phyloP scores from a whole-genome alignment of 2,888 invertebrate genomes.

The Cryptus armator region DNA sequence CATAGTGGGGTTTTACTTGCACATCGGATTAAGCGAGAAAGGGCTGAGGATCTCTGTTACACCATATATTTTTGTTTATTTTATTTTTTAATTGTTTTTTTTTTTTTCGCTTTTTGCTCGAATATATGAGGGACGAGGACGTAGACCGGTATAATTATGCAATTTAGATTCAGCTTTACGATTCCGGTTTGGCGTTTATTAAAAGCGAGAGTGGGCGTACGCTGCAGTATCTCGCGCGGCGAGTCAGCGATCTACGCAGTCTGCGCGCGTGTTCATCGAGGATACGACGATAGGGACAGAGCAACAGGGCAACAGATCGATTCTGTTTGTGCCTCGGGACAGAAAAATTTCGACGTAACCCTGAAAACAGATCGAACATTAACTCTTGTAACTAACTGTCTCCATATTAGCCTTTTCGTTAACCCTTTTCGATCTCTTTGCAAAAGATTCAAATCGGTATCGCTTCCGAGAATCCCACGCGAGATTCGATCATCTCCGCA shows the following conservation, averaged over 20 bases:
- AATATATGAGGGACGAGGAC: conserved; percentile 59
- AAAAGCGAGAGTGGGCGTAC: conserved; percentile 81
- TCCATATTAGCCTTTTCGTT: neutral
- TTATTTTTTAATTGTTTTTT: conserved; percentile 25
- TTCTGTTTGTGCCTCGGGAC: conserved; percentile 12
- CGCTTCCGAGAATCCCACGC: neutral
- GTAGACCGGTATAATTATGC: conserved; percentile 81
- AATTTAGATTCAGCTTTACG: conserved; percentile 83
- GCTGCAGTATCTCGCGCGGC: conserved; percentile 33
- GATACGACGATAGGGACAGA: conserved; percentile 19
- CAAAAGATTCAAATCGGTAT: conserved; percentile 1
- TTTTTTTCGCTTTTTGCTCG: conserved; percentile 26
- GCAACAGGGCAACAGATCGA: conserved; percentile 24
- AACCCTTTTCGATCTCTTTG: conserved; percentile 4
- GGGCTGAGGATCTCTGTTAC: conserved; percentile 27
- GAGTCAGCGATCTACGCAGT: conserved; percentile 40
- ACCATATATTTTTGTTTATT: conserved; percentile 17
- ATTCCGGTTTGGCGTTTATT: conserved; percentile 82
- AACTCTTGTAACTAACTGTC: neutral
- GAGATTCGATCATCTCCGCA: neutral
- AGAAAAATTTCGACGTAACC: conserved; percentile 17
- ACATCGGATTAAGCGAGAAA: neutral
- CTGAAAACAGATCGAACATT: conserved; percentile 2
- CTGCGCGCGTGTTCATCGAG: conserved; percentile 28
- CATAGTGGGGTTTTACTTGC: neutral